Evolutionary conservation across 2,797 vertebrate species (phyloP), one percentile per base, ranked within the genome.

Genomic region (Cyclopterus lumpus): DNA sequence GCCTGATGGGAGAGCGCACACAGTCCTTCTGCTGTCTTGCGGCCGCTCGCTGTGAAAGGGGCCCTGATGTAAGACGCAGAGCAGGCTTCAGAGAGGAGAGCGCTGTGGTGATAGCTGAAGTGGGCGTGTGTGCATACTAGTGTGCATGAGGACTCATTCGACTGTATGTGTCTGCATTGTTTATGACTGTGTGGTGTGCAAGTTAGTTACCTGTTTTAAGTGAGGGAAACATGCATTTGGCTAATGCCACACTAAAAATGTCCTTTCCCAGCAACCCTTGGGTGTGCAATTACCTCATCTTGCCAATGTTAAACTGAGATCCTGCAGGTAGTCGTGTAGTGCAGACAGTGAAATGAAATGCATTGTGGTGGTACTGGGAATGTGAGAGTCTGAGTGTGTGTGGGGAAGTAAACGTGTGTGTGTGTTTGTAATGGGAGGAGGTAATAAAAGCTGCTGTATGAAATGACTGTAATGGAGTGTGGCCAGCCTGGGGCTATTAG

Each of bases 401-500:
- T 68, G 60, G 49, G 73, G 0, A n/a, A 10, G 54, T 55, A 62
- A 26, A 26, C 6, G 14, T 66, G 73, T 73, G 68, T 61, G 79
- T 75, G 82, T 81, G 62, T 86, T 73, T 89, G 90, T 92, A 89
- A 91, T 89, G 80, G 84, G 80, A 90, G 90, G 82, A 92, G 88
- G 91, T 88, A 86, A 91, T 93, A 92, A 92, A 93, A 93, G 90
- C 91, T 76, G 85, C 86, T 86, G 87, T 87, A 91, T 92, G 88
- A 92, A 89, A 90, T 85, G 83, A 87, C 90, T 90, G 86, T 92
- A 92, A 93, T 93, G 91, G 91, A 92, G 86, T 84, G 85, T 81
- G 85, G 92, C 89, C 85, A 92, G 89, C 91, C 80, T 86, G 85
- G 80, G 82, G 93, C 92, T 93, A 93, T 93, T 92, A 93, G 92